Evolutionary conservation across 2,797 vertebrate genomes (phyloP).

Genomic region (Silurus lanzhouensis): DNA sequence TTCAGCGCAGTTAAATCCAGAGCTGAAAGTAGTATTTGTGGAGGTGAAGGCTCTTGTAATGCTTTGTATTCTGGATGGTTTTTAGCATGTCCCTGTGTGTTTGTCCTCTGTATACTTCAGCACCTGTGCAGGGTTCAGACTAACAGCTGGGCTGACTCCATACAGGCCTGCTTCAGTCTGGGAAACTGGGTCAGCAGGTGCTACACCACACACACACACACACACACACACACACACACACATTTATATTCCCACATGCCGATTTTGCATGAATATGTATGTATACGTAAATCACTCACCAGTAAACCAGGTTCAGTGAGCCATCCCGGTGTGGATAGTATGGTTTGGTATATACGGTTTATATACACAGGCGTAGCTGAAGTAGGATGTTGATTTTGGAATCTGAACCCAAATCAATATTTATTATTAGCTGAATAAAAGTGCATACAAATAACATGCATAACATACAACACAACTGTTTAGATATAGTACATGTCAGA

Average conservation of each 20-base stretch:
- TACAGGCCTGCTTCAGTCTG: slow-evolving; percentile 49
- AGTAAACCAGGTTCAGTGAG: neutral
- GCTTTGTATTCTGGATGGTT: slow-evolving; percentile 11
- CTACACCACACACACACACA: neutral
- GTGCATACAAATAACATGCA: neutral
- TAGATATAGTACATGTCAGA: neutral
- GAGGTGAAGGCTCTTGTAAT: slow-evolving; percentile 12
- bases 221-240: neutral
- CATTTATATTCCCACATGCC: slow-evolving; percentile 23
- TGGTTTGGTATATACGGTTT: neutral
- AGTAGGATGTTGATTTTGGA: neutral
- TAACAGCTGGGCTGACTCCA: slow-evolving; percentile 52
- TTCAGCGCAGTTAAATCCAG: neutral
- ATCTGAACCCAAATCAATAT: neutral
- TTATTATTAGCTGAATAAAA: neutral
- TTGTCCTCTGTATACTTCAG: slow-evolving; percentile 44
- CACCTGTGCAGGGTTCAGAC: slow-evolving; percentile 48
- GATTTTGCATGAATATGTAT: slow-evolving; percentile 26
- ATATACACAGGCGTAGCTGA: neutral
- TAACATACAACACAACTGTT: neutral
- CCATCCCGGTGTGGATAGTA: neutral
- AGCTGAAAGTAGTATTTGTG: slow-evolving; percentile 9
- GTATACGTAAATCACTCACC: slow-evolving; percentile 12
- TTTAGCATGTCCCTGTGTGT: slow-evolving; percentile 36
- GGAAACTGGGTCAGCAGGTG: slow-evolving; percentile 57